Percentiles rank a stretch among this genome's conserved stretches.
Conservation (phyloP, 1,140 invertebrate species). For the Marisa cornuarietis region DNA sequence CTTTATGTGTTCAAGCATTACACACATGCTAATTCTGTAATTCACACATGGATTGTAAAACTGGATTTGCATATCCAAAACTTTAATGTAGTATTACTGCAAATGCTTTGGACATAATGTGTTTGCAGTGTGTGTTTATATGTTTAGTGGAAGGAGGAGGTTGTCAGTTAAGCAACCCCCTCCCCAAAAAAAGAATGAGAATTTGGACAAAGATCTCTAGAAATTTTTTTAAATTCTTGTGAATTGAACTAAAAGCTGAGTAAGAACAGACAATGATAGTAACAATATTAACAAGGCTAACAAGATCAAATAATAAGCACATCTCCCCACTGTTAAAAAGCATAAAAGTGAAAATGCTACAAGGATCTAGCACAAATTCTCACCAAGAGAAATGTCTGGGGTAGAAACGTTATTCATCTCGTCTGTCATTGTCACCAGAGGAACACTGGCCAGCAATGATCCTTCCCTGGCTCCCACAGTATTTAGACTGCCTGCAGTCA, state of each 20-base stretch:
- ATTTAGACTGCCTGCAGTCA: constrained; percentile 21
- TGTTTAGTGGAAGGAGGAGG: no score
- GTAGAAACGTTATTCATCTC: constrained; percentile 15
- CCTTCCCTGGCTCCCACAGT: not conserved
- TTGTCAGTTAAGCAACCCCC: no score
- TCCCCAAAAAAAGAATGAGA: no score
- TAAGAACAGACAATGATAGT: not conserved
- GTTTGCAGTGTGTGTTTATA: no score
- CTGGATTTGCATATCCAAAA: no score
- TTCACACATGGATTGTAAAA: no score
- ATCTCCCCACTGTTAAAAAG: not conserved
- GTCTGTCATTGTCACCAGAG: constrained; percentile 25
- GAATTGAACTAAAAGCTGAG: not conserved
- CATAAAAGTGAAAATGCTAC: not conserved
- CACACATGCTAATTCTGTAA: no score
- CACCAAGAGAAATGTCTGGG: constrained; percentile 16
- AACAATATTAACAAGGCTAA: not conserved
- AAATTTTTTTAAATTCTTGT: no score
- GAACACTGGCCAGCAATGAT: constrained; percentile 36
- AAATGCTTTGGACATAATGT: no score
- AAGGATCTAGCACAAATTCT: not conserved
- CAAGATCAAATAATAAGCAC: not conserved
- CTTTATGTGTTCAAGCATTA: no score
- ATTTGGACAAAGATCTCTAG: no score
- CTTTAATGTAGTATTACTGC: no score